Evolutionary conservation across 2,113 vertebrate genomes (phyloP).

Genomic region (Zosterops japonicus): DNA sequence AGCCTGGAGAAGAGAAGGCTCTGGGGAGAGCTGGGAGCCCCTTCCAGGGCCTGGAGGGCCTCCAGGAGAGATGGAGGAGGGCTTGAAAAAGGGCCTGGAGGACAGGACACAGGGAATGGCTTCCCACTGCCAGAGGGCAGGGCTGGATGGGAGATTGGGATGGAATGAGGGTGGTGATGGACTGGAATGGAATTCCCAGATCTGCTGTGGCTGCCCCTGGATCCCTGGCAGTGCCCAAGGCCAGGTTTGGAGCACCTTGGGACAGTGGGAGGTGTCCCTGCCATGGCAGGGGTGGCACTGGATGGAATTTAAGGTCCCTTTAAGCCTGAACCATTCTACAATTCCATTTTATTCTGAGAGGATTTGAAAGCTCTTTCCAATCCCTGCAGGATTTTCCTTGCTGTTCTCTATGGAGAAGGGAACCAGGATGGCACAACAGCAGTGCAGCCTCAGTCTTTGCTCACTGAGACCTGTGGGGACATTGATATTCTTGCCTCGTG

Average conservation of each 20-base stretch:
- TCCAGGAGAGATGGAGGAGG: neutral
- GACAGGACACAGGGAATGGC: neutral
- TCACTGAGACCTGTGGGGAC: neutral
- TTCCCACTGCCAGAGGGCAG: neutral
- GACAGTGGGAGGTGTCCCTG: neutral
- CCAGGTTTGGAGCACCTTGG: neutral
- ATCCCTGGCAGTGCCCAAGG: neutral
- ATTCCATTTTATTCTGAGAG: neutral
- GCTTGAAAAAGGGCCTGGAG: neutral
- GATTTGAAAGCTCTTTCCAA: neutral
- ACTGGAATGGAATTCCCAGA: neutral
- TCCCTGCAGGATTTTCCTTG: neutral
- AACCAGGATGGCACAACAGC: neutral
- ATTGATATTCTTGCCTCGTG: neutral
- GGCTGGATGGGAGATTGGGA: accelerated
- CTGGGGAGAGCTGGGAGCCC: neutral
- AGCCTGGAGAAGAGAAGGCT: neutral
- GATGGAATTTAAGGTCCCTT: accelerated
- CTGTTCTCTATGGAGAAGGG: neutral
- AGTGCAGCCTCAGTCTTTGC: neutral
- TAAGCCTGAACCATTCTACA: neutral
- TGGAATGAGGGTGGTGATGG: neutral
- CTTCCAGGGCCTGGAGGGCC: neutral
- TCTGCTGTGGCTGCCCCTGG: neutral
- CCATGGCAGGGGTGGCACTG: neutral